A percentile compares a stretch with the other conserved stretches of the same genome.
Conservation (phyloP, 2,113 vertebrate genomes). For the Trachemys scripta region DNA sequence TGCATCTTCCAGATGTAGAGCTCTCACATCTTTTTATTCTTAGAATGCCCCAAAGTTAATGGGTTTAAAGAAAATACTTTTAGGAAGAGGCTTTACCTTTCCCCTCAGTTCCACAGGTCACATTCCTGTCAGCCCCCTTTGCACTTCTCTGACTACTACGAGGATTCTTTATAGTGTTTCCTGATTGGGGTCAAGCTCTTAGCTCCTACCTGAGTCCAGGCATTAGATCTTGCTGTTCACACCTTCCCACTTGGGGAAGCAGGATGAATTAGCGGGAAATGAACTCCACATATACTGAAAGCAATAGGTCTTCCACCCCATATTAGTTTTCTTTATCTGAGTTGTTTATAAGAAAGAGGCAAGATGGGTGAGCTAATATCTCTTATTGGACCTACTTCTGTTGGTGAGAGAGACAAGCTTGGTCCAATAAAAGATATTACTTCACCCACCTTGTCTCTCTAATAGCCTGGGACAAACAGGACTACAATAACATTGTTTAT, state of each 20-base stretch:
- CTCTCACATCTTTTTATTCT: neutral
- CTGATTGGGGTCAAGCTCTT: conserved; percentile 22
- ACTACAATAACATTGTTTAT: neutral
- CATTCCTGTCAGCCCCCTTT: neutral
- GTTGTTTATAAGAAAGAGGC: neutral
- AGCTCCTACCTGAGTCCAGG: conserved; percentile 3
- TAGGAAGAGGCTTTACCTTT: conserved; percentile 20
- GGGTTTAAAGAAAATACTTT: conserved; percentile 19
- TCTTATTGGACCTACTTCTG: too few species aligned
- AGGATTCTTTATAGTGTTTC: conserved; percentile 9
- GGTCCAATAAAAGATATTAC: too few species aligned
- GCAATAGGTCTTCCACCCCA: neutral
- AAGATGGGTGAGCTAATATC: too few species aligned
- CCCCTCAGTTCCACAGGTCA: neutral
- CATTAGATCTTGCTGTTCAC: neutral
- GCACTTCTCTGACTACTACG: neutral
- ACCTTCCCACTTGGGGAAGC: neutral
- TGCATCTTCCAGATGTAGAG: conserved; percentile 10
- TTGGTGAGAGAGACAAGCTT: too few species aligned
- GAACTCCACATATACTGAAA: neutral
- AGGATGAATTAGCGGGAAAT: neutral
- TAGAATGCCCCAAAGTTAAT: neutral
- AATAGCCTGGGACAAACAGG: too few species aligned
- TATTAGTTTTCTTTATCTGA: neutral
- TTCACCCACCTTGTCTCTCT: too few species aligned